Percentiles rank a stretch among this genome's conserved stretches.
Conservation (phyloP, 2,888 invertebrate genomes). For the Bellardia bayeri region DNA sequence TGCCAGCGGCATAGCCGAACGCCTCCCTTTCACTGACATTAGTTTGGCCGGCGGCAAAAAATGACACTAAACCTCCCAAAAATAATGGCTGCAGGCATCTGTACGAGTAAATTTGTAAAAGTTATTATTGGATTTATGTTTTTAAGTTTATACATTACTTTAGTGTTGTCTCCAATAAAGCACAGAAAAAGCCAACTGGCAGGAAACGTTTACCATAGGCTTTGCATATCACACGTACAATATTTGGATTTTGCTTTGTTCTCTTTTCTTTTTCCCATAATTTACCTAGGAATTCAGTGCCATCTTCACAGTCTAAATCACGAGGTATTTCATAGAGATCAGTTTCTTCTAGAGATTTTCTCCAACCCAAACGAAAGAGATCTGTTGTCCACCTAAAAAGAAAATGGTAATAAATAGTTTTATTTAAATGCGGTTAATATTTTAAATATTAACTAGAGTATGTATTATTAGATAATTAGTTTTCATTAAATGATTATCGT, state of each 20-base stretch:
- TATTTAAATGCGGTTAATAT: too few species aligned
- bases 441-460: too few species aligned
- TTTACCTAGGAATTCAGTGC: slow-evolving; percentile 84
- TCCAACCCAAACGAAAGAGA: slow-evolving; percentile 85
- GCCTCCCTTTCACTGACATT: slow-evolving; percentile 86
- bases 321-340: slow-evolving; percentile 86
- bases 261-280: slow-evolving; percentile 84
- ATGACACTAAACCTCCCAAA: slow-evolving; percentile 87
- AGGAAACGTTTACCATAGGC: slow-evolving; percentile 84
- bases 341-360: slow-evolving; percentile 85
- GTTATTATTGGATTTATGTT: not conserved
- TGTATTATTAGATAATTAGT: too few species aligned
- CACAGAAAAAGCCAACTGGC: slow-evolving; percentile 79
- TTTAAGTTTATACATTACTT: slow-evolving; percentile 77
- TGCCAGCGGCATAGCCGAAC: slow-evolving; percentile 88
- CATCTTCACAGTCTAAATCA: slow-evolving; percentile 85
- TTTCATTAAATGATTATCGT: too few species aligned
- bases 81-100: slow-evolving; percentile 88
- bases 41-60: slow-evolving; percentile 86
- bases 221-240: slow-evolving; percentile 83
- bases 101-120: slow-evolving; percentile 61
- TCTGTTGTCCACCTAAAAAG: slow-evolving; percentile 84
- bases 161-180: slow-evolving; percentile 79
- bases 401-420: slow-evolving; percentile 32
- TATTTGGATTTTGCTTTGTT: slow-evolving; percentile 84